phyloP scores from a whole-genome alignment of 2,797 vertebrate species.

The Crypturellus tataupa region DNA sequence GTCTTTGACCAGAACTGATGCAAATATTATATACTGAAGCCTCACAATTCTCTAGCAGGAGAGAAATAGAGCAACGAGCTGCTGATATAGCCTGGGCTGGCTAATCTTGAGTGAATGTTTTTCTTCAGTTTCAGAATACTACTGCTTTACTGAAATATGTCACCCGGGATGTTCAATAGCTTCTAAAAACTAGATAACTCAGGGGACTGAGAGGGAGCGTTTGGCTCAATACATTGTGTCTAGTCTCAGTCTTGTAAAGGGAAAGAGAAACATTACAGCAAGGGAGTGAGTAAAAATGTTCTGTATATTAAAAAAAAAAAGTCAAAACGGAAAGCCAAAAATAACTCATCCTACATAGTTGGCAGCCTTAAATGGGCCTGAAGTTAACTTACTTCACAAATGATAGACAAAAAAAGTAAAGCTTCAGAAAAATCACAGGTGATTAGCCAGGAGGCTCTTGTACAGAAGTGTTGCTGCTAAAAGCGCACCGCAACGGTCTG shows the following conservation, averaged over 20 bases:
- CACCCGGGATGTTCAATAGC: slow-evolving; percentile 32
- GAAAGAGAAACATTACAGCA: slow-evolving; percentile 18
- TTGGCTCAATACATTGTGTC: neutral
- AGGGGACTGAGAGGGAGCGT: slow-evolving; percentile 9
- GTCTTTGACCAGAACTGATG: neutral
- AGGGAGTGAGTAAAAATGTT: slow-evolving; percentile 34
- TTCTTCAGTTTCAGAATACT: slow-evolving; percentile 18
- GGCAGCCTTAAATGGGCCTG: neutral
- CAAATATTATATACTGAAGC: neutral
- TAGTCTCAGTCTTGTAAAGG: slow-evolving; percentile 39
- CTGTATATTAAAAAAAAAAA: neutral
- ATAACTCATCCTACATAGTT: slow-evolving; percentile 68
- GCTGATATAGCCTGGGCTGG: neutral
- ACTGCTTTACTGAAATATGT: slow-evolving; percentile 8
- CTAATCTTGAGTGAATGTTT: neutral
- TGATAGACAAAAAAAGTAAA: neutral
- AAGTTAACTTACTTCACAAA: neutral
- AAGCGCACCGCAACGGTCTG: neutral
- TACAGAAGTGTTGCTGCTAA: neutral
- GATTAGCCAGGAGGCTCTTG: neutral
- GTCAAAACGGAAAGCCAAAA: slow-evolving; percentile 34
- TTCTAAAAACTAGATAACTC: slow-evolving; percentile 35
- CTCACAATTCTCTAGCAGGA: neutral
- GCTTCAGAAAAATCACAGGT: neutral
- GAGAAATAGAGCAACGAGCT: neutral